These are phyloP conservation scores for Trichechus manatus DNA, from an alignment of 2,113 vertebrate species.

Conservation along the genomic window DNA sequence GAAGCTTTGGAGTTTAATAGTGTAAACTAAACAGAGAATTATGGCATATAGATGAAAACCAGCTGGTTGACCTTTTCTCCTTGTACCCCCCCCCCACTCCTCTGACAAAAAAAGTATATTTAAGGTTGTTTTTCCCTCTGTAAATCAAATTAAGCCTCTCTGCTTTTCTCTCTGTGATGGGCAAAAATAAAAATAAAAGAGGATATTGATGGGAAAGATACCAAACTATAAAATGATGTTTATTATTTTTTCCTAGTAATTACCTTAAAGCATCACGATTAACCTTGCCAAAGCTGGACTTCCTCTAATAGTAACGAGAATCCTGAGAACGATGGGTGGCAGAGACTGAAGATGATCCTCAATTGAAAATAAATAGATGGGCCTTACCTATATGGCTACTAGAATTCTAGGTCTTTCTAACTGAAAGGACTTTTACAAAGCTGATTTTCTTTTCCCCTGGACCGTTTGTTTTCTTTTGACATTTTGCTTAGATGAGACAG, in stretches of 20 bases:
- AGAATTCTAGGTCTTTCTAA: conserved; percentile 20
- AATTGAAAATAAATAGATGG: conserved; percentile 55
- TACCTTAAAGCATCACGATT: conserved; percentile 75
- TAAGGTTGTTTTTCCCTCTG: conserved; percentile 84
- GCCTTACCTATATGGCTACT: background rate
- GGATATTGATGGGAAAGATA: conserved; percentile 76
- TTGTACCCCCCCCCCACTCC: conserved; percentile 39
- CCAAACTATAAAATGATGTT: conserved; percentile 79
- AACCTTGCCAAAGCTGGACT: conserved; percentile 64
- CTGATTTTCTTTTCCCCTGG: background rate
- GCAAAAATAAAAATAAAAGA: conserved; percentile 77
- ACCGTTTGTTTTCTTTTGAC: conserved; percentile 54
- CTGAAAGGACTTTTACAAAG: background rate
- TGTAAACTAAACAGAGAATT: conserved; percentile 91
- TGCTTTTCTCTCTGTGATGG: conserved; percentile 83
- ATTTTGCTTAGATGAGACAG: conserved; percentile 52
- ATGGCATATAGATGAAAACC: conserved; percentile 88
- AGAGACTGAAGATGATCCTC: conserved; percentile 51
- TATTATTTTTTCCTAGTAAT: conserved; percentile 80
- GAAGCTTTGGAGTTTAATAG: conserved; percentile 86
- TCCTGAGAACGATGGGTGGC: conserved; percentile 51
- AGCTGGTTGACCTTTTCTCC: conserved; percentile 84
- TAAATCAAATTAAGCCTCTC: conserved; percentile 87
- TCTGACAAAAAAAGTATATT: conserved; percentile 74
- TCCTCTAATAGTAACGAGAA: conserved; percentile 51